Conservation (phyloP, 2,888 invertebrate species). For the Griposia aprilina region DNA sequence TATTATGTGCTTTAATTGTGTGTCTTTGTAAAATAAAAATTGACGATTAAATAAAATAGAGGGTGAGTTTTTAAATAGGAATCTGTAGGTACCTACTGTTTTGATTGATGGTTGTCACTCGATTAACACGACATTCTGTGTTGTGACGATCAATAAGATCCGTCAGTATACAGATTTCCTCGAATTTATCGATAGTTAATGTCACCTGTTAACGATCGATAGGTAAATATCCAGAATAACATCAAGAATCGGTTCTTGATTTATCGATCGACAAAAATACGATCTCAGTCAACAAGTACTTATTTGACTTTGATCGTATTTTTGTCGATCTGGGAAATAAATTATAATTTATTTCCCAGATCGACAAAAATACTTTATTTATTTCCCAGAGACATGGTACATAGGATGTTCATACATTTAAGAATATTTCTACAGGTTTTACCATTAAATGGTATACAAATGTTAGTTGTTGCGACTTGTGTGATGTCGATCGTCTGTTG, state of each 20-base stretch:
- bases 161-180: not conserved
- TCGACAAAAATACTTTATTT: too few relatives aligned
- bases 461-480: too few relatives aligned
- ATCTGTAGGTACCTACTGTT: not conserved
- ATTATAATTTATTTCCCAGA: too few relatives aligned
- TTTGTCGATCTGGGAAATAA: too few relatives aligned
- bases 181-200: not conserved
- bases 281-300: too few relatives aligned
- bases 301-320: too few relatives aligned
- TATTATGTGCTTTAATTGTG: constrained; percentile 27
- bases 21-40: not conserved
- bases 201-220: not conserved
- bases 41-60: not conserved
- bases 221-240: not conserved
- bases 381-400: too few relatives aligned
- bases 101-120: not conserved
- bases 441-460: too few relatives aligned
- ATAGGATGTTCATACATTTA: too few relatives aligned
- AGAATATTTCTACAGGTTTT: too few relatives aligned
- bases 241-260: not conserved
- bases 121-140: too few relatives aligned
- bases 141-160: not conserved
- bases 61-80: not conserved
- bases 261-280: not conserved
- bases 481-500: too few relatives aligned